Base-by-base conservation (phyloP, 2,797 vertebrate genomes). In the Chelon labrosus region DNA sequence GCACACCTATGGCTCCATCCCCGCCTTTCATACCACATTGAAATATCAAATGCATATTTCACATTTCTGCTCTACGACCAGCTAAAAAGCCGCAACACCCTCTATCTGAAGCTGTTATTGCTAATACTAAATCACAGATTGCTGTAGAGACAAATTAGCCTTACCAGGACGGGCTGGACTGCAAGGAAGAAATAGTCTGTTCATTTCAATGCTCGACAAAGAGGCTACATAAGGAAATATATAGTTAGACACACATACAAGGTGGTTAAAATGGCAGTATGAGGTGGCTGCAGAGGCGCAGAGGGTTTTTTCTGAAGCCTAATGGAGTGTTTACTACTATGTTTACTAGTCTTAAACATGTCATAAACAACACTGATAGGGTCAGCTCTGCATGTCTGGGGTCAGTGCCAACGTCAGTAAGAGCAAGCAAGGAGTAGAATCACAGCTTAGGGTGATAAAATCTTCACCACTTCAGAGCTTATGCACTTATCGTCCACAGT, bases 21-120 rank as follows among this genome's bases (percentile, higher is more conserved):
- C 37, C 50, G 3, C 31, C 64, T 85, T 75, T 82, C 71, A 71
- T 61, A 25, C 77, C 66, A 74, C 70, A 59, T 68, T 66, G 67
- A 91, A 89, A 88, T 82, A 91, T 92, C 85, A 92, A 91, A 92
- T 90, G 85, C 84, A 91, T 93, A 92, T 92, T 93, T 92, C 86
- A 88, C 85, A 75, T 88, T 88, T 87, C 70, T 75, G 60, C 79
- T 67, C 77, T 59, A 78, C 77, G 70, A 84, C 88, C 81, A 83
- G 59, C 65, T 77, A 49, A 70, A 85, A 81, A 85, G 27, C 68
- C 78, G 35, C 58, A 57, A 60, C 73, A 65, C 65, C 53, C 53
- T 60, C 51, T 58, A 73, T 89, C 83, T 69, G 63, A 69, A 63
- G 71, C 56, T 37, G 64, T 89, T 90, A 93, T 93, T 92, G 80